Evolutionary conservation across 2,113 vertebrate species (phyloP).

Genomic region (Pelusios castaneus): DNA sequence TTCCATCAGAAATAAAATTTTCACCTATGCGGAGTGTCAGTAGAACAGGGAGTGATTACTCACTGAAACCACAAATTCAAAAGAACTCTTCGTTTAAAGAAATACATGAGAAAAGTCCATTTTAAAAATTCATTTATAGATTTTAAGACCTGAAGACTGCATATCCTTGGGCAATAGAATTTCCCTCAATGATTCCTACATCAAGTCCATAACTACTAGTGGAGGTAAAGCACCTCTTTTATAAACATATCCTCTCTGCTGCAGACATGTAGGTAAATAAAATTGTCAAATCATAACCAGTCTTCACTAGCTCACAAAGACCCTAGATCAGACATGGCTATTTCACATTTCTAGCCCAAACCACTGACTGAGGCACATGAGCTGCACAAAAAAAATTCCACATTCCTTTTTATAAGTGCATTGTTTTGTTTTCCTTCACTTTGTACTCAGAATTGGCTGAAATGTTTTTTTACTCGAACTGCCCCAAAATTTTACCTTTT

Average conservation of each 20-base stretch:
- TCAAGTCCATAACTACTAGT: background rate
- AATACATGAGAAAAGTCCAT: background rate
- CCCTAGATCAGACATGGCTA: background rate
- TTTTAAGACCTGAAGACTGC: background rate
- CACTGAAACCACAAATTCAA: background rate
- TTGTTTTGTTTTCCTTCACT: background rate
- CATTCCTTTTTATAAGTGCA: background rate
- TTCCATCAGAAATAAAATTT: background rate
- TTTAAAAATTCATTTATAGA: background rate
- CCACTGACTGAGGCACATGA: background rate
- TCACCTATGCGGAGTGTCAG: background rate
- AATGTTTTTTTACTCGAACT: background rate
- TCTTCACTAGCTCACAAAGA: background rate
- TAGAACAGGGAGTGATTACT: background rate
- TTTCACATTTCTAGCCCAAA: background rate
- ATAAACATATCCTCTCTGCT: background rate
- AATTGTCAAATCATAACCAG: background rate
- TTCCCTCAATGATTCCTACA: background rate
- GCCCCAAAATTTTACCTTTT: background rate
- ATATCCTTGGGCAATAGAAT: background rate
- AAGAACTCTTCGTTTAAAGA: background rate
- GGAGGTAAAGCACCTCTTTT: background rate
- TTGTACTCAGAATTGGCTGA: background rate
- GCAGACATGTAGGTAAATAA: background rate
- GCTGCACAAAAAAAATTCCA: background rate